Evolutionary conservation across 1,140 invertebrate species (phyloP).

Genomic region (Neodiprion virginianus): DNA sequence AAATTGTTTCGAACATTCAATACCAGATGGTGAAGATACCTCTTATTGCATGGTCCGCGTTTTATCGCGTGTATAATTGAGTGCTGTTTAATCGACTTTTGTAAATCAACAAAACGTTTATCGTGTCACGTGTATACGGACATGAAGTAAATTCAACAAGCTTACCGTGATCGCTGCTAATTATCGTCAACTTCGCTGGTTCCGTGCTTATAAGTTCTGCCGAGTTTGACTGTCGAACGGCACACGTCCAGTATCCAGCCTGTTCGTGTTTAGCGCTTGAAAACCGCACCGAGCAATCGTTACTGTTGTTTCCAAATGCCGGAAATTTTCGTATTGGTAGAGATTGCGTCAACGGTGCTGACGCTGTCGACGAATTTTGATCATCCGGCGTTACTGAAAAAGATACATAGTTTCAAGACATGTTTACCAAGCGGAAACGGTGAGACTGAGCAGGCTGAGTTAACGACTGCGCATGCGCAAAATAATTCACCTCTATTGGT

Average conservation of each 20-base stretch:
- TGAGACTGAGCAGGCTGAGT: too few relatives aligned
- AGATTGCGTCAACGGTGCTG: constrained; percentile 42
- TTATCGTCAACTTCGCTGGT: constrained; percentile 54
- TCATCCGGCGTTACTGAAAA: background rate
- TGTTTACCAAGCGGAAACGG: too few relatives aligned
- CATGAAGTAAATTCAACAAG: background rate
- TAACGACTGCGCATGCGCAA: too few relatives aligned
- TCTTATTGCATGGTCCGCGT: too few relatives aligned
- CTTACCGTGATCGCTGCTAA: constrained; percentile 47
- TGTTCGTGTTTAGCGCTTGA: constrained; percentile 55
- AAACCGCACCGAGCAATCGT: constrained; percentile 59
- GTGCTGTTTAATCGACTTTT: too few relatives aligned
- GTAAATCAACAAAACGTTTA: too few relatives aligned
- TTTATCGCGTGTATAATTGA: too few relatives aligned
- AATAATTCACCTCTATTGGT: too few relatives aligned
- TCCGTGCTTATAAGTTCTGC: constrained; percentile 52
- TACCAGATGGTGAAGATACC: too few relatives aligned
- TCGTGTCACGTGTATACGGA: too few relatives aligned
- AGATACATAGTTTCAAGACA: background rate
- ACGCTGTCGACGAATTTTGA: constrained; percentile 15
- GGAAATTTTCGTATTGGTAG: constrained; percentile 52
- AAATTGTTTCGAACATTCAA: too few relatives aligned
- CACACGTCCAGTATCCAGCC: constrained; percentile 58
- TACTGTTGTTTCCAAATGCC: constrained; percentile 57
- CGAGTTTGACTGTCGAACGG: constrained; percentile 45